These are phyloP conservation scores for Cichladusa arquata DNA, from an alignment of 2,113 vertebrate species.

Conservation along the genomic window DNA sequence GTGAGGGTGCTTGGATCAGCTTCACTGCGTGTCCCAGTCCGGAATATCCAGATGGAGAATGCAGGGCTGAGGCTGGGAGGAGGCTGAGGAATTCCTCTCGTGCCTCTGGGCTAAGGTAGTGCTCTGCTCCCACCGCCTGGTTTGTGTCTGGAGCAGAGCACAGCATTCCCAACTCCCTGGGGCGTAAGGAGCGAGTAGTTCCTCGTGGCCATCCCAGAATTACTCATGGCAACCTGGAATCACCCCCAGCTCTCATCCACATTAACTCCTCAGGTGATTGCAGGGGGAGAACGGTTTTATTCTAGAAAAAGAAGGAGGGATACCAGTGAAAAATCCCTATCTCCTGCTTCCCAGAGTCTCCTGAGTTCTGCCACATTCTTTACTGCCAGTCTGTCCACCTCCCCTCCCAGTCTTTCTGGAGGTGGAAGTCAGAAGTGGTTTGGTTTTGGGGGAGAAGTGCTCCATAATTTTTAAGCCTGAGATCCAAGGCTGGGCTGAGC, in stretches of 20 bases:
- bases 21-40: background rate
- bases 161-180: background rate
- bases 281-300: background rate
- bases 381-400: background rate
- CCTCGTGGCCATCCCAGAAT: background rate
- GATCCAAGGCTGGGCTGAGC: background rate
- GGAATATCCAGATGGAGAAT: background rate
- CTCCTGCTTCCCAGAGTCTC: background rate
- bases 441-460: background rate
- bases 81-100: conserved; percentile 51
- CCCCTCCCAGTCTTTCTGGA: background rate
- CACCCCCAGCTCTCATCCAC: background rate
- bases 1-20: background rate
- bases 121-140: conserved; percentile 56
- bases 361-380: background rate
- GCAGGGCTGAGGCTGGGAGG: background rate
- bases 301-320: background rate
- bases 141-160: background rate
- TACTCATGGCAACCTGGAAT: background rate
- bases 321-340: background rate
- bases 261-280: background rate
- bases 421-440: background rate
- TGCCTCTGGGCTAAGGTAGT: conserved; percentile 55
- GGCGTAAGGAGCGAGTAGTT: background rate
- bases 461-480: background rate